A percentile compares a stretch with the other conserved stretches of the same genome.
Conservation (phyloP, 2,113 vertebrate species). For the Nerophis lumbriciformis region DNA sequence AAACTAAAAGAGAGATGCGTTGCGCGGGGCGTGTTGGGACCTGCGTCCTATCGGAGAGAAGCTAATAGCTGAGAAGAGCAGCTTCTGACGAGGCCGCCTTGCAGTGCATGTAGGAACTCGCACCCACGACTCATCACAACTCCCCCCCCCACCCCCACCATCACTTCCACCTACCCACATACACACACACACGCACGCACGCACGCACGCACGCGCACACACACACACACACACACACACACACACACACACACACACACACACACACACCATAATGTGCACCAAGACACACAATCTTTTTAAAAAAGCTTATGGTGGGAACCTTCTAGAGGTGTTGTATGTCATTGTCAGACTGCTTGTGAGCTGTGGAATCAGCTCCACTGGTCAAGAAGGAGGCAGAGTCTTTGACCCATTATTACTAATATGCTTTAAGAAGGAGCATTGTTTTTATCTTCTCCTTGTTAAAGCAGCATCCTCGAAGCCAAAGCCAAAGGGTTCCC, state of each 20-base stretch:
- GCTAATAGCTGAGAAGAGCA: conserved; percentile 72
- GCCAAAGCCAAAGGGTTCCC: too few relatives aligned
- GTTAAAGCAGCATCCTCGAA: not conserved
- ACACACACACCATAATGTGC: conserved; percentile 6
- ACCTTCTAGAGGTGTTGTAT: conserved; percentile 59
- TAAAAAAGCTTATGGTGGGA: conserved; percentile 38
- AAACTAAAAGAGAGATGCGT: conserved; percentile 51
- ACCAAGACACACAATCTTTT: conserved; percentile 13
- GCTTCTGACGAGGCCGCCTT: conserved; percentile 58
- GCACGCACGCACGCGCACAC: not conserved
- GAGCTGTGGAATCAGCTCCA: conserved; percentile 39
- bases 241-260: conserved; percentile 2
- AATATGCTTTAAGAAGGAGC: conserved; percentile 20
- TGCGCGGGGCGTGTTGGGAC: conserved; percentile 64
- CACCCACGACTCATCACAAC: conserved; percentile 35
- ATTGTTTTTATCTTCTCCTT: not conserved
- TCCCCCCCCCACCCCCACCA: not conserved
- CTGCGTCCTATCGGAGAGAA: conserved; percentile 59
- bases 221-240: conserved; percentile 13
- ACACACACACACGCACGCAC: conserved; percentile 11
- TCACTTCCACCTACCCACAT: not conserved
- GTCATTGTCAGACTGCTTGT: conserved; percentile 60
- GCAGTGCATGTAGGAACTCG: conserved; percentile 60
- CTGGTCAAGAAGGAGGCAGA: conserved; percentile 11
- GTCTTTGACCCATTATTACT: conserved; percentile 47